Percentiles rank a stretch among this genome's conserved stretches.
phyloP scores from a whole-genome alignment of 2,888 invertebrate species.

The Labia minor region DNA sequence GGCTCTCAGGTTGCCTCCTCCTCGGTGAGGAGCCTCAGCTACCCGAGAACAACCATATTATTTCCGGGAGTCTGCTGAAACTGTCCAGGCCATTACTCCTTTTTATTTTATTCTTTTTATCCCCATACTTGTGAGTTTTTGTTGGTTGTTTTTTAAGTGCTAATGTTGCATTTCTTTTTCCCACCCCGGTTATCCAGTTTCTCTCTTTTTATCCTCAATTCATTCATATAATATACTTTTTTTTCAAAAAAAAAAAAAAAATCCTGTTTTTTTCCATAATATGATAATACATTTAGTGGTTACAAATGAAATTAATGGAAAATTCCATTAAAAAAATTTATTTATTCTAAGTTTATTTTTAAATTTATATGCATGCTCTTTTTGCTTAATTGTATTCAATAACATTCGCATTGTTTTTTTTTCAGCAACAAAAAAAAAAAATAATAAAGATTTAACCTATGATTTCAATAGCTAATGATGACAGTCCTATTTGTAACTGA shows the following conservation, averaged over 20 bases:
- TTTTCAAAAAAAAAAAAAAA: too few species aligned
- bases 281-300: too few species aligned
- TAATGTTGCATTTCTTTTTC: background rate
- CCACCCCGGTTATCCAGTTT: background rate
- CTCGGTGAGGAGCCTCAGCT: background rate
- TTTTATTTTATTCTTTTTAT: background rate
- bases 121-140: background rate
- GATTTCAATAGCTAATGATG: background rate
- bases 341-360: background rate
- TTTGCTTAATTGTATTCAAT: too few species aligned
- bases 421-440: background rate
- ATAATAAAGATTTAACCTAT: background rate
- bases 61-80: background rate
- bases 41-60: background rate
- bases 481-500: background rate
- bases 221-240: background rate
- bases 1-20: background rate
- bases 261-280: too few species aligned
- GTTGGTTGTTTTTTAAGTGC: background rate
- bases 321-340: too few species aligned
- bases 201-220: background rate
- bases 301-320: too few species aligned
- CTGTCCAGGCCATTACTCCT: background rate
- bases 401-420: background rate
- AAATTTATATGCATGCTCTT: background rate